phyloP scores from a whole-genome alignment of 2,888 invertebrate genomes.

The Lasius fuliginosus region DNA sequence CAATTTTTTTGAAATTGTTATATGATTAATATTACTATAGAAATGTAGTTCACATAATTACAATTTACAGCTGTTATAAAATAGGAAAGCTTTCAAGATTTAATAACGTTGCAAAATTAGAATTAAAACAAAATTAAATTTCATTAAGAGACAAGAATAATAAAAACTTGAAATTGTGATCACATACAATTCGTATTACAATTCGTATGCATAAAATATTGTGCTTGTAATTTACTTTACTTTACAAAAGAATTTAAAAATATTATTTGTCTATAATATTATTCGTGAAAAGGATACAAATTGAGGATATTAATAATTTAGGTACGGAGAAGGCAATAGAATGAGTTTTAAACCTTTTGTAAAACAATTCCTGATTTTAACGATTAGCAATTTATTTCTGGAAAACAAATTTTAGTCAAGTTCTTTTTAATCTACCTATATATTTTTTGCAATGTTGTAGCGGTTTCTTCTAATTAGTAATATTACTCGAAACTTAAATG shows the following conservation, averaged over 20 bases:
- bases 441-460: neutral
- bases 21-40: neutral
- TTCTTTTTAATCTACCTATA: neutral
- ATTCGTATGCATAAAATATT: too few relatives aligned
- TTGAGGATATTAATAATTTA: neutral
- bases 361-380: too few relatives aligned
- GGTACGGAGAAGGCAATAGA: neutral
- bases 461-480: neutral
- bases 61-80: too few relatives aligned
- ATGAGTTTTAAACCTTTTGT: neutral
- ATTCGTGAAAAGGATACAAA: neutral
- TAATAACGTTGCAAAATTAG: too few relatives aligned
- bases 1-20: neutral
- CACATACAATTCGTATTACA: too few relatives aligned
- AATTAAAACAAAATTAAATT: too few relatives aligned
- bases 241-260: neutral
- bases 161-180: too few relatives aligned
- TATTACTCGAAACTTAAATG: constrained; percentile 69
- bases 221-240: neutral
- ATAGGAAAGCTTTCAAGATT: too few relatives aligned
- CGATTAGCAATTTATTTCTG: neutral
- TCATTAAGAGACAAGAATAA: too few relatives aligned
- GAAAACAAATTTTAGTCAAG: neutral
- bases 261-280: neutral
- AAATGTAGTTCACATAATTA: neutral